phyloP scores from a whole-genome alignment of 2,888 invertebrate species.

The Scrobipalpa atriplicella region DNA sequence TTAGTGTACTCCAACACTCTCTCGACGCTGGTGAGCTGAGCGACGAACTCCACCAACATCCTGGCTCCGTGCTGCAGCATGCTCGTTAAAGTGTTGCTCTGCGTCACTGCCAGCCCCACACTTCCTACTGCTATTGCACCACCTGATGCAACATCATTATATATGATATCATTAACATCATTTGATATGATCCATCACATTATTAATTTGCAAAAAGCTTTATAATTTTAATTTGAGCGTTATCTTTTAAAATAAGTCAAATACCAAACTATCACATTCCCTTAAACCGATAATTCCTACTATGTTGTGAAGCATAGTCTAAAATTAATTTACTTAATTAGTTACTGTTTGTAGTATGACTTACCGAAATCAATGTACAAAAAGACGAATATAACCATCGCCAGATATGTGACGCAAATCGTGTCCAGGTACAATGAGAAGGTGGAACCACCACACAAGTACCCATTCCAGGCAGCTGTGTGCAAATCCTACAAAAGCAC shows the following conservation, averaged over 20 bases:
- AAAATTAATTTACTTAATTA: no score
- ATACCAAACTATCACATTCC: no score
- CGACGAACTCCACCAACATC: conserved; percentile 91
- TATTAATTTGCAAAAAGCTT: no score
- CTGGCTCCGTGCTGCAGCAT: conserved; percentile 90
- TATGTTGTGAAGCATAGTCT: no score
- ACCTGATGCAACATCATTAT: conserved; percentile 46
- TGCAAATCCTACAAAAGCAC: conserved; percentile 81
- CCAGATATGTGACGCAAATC: conserved; percentile 84
- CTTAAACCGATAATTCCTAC: no score
- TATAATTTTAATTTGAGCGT: no score
- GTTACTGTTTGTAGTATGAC: conserved; percentile 32
- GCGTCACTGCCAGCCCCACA: conserved; percentile 86
- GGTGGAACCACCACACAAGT: conserved; percentile 83
- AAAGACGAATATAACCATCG: conserved; percentile 85
- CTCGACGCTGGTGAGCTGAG: conserved; percentile 91
- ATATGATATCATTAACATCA: neutral
- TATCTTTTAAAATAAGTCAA: no score
- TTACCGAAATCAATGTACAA: conserved; percentile 75
- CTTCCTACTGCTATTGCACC: conserved; percentile 73
- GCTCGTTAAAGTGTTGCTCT: conserved; percentile 83
- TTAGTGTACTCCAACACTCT: conserved; percentile 91
- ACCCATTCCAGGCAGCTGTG: conserved; percentile 86
- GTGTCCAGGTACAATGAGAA: conserved; percentile 87
- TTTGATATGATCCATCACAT: no score